Conservation (phyloP, 1,140 invertebrate species). For the Anastrepha ludens region DNA sequence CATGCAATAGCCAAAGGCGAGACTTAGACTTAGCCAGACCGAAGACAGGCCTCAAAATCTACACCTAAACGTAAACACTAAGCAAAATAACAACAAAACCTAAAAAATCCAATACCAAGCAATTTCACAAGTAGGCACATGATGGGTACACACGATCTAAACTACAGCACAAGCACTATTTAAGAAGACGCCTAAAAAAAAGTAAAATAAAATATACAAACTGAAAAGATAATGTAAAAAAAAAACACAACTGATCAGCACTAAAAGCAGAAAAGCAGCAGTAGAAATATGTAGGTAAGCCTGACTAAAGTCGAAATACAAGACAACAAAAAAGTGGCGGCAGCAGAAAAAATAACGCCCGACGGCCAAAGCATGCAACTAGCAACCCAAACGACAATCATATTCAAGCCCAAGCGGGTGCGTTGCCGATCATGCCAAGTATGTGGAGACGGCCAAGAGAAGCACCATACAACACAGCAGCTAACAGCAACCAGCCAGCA, state of each 20-base stretch:
- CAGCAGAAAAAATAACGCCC: slow-evolving; percentile 40
- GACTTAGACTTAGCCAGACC: slow-evolving; percentile 7
- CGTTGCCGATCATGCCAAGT: slow-evolving; percentile 15
- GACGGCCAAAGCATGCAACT: slow-evolving; percentile 17
- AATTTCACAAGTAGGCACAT: slow-evolving; percentile 50
- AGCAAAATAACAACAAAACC: neutral
- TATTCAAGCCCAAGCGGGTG: slow-evolving; percentile 40
- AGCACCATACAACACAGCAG: neutral
- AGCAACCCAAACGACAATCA: slow-evolving; percentile 29
- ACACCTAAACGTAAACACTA: slow-evolving; percentile 29
- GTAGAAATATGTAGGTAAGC: slow-evolving; percentile 44
- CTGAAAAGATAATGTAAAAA: neutral
- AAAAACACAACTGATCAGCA: neutral
- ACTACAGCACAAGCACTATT: slow-evolving; percentile 54
- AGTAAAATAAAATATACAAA: slow-evolving; percentile 30
- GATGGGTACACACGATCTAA: slow-evolving; percentile 41
- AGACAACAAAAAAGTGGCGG: slow-evolving; percentile 7
- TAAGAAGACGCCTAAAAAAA: slow-evolving; percentile 41
- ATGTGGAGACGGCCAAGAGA: slow-evolving; percentile 12
- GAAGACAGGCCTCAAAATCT: slow-evolving; percentile 31
- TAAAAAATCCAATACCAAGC: slow-evolving; percentile 35
- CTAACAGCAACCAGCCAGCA: neutral
- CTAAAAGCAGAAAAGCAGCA: neutral
- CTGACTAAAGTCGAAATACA: slow-evolving; percentile 2
- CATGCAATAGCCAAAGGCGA: slow-evolving; percentile 35